A percentile compares a stretch with the other conserved stretches of the same genome.
These are phyloP conservation scores for Heliconius sara DNA, from an alignment of 2,888 invertebrate species.

Conservation along the genomic window DNA sequence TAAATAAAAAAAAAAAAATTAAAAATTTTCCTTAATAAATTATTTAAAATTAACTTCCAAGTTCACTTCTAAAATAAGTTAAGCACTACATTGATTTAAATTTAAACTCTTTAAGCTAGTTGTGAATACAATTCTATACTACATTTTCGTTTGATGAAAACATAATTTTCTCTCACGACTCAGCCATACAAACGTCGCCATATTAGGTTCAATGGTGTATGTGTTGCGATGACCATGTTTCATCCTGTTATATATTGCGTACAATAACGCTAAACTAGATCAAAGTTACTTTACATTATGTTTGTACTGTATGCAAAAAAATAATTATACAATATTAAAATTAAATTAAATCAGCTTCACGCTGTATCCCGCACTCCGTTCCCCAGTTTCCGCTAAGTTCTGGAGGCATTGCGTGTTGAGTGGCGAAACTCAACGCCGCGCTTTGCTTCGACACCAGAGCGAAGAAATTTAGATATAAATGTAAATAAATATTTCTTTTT, in stretches of 20 bases:
- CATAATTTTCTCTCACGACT: conserved; percentile 32
- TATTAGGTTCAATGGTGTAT: conserved; percentile 25
- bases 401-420: no score
- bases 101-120: neutral
- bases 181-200: conserved; percentile 29
- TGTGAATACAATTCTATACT: neutral
- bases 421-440: no score
- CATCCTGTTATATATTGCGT: conserved; percentile 21
- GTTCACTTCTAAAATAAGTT: neutral
- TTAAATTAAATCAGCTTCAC: no score
- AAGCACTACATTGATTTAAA: neutral
- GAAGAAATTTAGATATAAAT: no score
- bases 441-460: no score
- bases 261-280: conserved; percentile 20
- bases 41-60: neutral
- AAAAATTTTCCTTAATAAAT: neutral
- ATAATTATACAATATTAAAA: neutral
- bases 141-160: conserved; percentile 5
- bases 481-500: no score
- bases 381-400: no score
- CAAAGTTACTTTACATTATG: conserved; percentile 19
- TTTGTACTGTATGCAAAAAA: conserved; percentile 20
- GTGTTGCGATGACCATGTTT: conserved; percentile 21
- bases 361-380: no score
- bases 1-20: no score